Evolutionary conservation across 2,797 vertebrate species (phyloP).

Genomic region (Chelonia mydas): DNA sequence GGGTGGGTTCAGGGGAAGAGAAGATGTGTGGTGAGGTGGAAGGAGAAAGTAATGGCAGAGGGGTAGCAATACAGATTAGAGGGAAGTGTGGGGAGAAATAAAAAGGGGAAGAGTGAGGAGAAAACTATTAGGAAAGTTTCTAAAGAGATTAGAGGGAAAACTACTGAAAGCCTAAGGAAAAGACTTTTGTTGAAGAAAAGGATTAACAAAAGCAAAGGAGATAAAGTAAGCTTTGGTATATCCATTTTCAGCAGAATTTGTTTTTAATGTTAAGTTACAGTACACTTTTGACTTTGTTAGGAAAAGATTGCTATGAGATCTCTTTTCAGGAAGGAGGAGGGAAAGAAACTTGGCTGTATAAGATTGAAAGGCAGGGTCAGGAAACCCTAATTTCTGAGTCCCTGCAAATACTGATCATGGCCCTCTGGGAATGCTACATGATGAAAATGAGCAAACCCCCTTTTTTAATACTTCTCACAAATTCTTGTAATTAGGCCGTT

Average conservation of each 20-base stretch:
- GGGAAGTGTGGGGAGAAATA: not conserved
- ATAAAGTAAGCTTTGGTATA: not conserved
- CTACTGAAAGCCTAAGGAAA: not conserved
- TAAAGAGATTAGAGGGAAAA: not conserved
- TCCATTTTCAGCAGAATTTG: not conserved
- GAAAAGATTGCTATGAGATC: not conserved
- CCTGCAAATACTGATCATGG: not conserved
- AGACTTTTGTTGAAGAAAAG: not conserved
- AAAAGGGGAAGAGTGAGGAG: not conserved
- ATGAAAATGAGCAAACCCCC: not conserved
- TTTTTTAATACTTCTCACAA: not conserved
- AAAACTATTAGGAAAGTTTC: not conserved
- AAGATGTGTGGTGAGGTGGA: not conserved
- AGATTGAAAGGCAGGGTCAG: not conserved
- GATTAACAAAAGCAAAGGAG: not conserved
- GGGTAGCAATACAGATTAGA: not conserved
- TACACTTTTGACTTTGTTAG: not conserved
- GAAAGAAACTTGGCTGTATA: not conserved
- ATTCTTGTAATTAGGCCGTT: not conserved
- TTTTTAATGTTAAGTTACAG: not conserved
- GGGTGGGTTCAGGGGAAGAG: not conserved
- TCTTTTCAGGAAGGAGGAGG: not conserved
- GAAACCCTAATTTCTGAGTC: not conserved
- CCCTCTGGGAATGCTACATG: not conserved
- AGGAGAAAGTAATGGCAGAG: not conserved